Conservation (phyloP, 2,888 invertebrate genomes). For the Melanophora roralis region DNA sequence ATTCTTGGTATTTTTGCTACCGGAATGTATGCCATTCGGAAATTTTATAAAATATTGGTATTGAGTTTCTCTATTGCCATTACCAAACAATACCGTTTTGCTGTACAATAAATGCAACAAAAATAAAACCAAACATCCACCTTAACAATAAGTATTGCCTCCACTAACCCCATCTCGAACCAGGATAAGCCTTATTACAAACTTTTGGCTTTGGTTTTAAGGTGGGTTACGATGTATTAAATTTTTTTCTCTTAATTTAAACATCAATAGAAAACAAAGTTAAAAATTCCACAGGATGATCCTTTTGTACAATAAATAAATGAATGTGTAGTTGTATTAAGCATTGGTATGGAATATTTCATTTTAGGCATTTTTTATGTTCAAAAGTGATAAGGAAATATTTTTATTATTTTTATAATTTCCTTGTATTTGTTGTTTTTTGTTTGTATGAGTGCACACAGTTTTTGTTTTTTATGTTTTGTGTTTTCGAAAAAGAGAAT, state of each 20-base stretch:
- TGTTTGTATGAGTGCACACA: neutral
- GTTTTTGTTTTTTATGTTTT: neutral
- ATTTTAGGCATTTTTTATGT: slow-evolving; percentile 55
- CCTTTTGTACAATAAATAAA: no score
- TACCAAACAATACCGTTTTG: slow-evolving; percentile 42
- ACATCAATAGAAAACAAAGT: neutral
- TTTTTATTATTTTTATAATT: slow-evolving; percentile 46
- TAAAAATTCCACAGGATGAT: slow-evolving; percentile 41
- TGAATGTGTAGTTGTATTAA: neutral
- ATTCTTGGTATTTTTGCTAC: slow-evolving; percentile 59
- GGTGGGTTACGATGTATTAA: slow-evolving; percentile 16
- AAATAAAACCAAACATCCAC: neutral
- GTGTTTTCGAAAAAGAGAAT: slow-evolving; percentile 3
- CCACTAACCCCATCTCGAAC: neutral
- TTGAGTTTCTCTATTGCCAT: slow-evolving; percentile 41
- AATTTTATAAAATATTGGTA: slow-evolving; percentile 61
- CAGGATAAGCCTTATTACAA: slow-evolving; percentile 18
- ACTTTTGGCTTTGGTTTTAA: slow-evolving; percentile 18
- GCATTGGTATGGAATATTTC: slow-evolving; percentile 36
- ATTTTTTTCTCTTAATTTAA: neutral
- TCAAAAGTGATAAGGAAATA: slow-evolving; percentile 56
- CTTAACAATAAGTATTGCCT: neutral
- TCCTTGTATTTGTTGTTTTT: neutral
- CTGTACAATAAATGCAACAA: slow-evolving; percentile 5
- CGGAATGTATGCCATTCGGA: slow-evolving; percentile 61